These are phyloP conservation scores for Columba livia DNA, from an alignment of 2,113 vertebrate species.

Conservation along the genomic window DNA sequence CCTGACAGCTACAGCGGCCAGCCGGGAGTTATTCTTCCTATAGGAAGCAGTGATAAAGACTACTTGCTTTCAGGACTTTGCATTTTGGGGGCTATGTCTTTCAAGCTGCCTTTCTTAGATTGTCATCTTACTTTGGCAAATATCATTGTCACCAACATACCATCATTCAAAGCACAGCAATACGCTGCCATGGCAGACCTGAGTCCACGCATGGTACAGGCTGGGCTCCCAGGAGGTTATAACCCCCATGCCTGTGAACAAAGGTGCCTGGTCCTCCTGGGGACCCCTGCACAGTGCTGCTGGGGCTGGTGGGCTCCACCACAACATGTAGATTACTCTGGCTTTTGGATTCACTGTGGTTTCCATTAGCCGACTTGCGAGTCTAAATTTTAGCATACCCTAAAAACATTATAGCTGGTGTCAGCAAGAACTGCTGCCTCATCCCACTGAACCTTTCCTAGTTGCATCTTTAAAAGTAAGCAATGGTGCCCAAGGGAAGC, in stretches of 20 bases:
- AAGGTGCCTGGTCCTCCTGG: too few species aligned
- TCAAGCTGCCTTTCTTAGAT: neutral
- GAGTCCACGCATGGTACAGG: fast-evolving
- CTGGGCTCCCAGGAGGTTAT: too few species aligned
- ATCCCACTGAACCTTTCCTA: neutral
- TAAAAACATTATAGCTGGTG: neutral
- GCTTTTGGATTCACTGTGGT: neutral
- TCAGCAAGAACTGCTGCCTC: neutral
- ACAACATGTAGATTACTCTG: neutral
- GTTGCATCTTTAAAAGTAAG: neutral
- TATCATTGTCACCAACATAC: too few species aligned
- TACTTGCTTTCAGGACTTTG: neutral
- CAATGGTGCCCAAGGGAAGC: neutral
- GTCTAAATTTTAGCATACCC: neutral
- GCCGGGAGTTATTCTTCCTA: neutral
- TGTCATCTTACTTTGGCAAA: neutral
- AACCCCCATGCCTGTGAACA: neutral
- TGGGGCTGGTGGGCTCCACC: neutral
- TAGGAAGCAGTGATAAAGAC: neutral
- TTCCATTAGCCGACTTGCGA: neutral
- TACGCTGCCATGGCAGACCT: neutral
- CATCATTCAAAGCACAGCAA: neutral
- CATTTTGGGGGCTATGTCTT: neutral
- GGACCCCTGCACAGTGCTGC: neutral
- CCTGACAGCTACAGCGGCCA: neutral